Evolutionary conservation across 2,888 invertebrate species (phyloP).

Genomic region (Zhuqinia jingwanae): DNA sequence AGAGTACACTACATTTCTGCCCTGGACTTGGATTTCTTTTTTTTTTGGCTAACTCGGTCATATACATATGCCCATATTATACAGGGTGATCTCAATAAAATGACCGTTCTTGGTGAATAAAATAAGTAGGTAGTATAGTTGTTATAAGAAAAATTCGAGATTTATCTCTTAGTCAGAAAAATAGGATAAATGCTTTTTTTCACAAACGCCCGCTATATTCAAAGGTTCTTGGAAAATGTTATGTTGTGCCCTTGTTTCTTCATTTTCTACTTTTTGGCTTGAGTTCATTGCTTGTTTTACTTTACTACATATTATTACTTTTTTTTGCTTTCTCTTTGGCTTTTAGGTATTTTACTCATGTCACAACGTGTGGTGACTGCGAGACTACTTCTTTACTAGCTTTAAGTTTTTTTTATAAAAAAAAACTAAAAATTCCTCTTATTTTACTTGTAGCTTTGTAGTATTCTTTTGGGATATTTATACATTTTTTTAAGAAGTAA

Average conservation of each 20-base stretch:
- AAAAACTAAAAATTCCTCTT: conserved; percentile 19
- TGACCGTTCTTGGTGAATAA: too few species aligned
- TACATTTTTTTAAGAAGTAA: conserved; percentile 36
- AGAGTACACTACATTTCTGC: too few species aligned
- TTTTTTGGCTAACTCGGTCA: conserved; percentile 27
- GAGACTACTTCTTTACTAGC: conserved; percentile 53
- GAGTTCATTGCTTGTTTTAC: conserved; percentile 10
- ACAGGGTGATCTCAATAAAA: too few species aligned
- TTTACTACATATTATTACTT: conserved; percentile 1
- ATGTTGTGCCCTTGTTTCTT: neutral
- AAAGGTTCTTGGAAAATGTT: conserved; percentile 18
- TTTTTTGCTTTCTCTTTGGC: conserved; percentile 6
- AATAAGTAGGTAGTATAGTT: too few species aligned
- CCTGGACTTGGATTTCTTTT: too few species aligned
- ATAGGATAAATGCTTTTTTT: too few species aligned
- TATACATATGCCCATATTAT: too few species aligned
- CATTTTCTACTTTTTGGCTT: conserved; percentile 29
- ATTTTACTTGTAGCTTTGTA: conserved; percentile 26
- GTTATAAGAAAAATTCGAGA: too few species aligned
- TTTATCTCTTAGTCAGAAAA: too few species aligned
- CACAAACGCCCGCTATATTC: too few species aligned
- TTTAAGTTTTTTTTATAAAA: conserved; percentile 16
- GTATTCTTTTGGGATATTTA: conserved; percentile 25
- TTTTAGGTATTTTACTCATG: conserved; percentile 43
- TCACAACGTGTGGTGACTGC: conserved; percentile 64